phyloP scores from a whole-genome alignment of 2,797 vertebrate species.

The Myiotriccus ornatus region DNA sequence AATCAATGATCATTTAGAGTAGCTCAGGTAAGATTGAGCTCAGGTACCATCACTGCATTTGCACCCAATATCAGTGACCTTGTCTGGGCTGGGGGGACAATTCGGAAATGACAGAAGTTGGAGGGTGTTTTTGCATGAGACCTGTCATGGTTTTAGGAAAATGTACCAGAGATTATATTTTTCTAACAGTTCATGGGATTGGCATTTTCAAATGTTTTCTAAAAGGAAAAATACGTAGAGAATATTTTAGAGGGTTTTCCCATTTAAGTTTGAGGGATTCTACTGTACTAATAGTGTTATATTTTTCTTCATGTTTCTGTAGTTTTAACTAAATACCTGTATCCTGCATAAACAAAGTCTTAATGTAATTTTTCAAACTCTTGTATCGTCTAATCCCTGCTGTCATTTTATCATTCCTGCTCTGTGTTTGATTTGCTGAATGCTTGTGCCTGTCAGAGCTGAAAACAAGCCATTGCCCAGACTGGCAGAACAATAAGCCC shows the following conservation, averaged over 20 bases:
- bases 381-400: neutral
- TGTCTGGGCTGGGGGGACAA: neutral
- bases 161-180: neutral
- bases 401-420: neutral
- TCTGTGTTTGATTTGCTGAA: neutral
- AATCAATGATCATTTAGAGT: neutral
- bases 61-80: neutral
- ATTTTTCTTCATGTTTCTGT: neutral
- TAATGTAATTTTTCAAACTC: neutral
- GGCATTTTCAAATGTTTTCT: slow-evolving; percentile 21
- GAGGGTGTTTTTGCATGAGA: neutral
- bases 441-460: neutral
- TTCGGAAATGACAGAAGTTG: neutral
- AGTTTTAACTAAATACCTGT: neutral
- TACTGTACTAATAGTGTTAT: neutral
- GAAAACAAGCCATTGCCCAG: neutral
- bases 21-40: neutral
- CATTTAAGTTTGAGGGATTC: neutral
- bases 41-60: neutral
- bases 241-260: neutral
- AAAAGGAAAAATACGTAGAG: neutral
- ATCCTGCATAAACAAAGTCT: slow-evolving; percentile 2
- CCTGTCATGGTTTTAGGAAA: neutral
- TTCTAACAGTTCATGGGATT: neutral
- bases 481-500: neutral